Base-by-base conservation (phyloP, 2,113 vertebrate genomes). In the Cygnus buccinator region DNA sequence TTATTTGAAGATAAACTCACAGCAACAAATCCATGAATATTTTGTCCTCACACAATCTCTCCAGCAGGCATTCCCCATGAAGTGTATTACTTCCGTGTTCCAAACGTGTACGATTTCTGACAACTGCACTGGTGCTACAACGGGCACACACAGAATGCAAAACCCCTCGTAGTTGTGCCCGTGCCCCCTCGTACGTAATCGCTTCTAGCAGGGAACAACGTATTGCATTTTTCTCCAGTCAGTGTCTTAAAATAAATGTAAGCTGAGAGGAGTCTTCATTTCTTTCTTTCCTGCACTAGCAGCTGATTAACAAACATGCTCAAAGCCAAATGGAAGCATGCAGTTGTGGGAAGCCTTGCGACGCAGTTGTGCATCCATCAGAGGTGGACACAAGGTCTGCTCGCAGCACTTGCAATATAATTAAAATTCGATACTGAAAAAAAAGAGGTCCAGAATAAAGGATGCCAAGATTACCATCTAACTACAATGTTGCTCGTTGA, bases 381-480 rank as follows among this genome's bases (percentile, higher is more conserved):
- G 73, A 39, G 44, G 71, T 37, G 62, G 73, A 94, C 89, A 59
- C 67, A 5, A 75, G 67, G 29, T 75, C 83, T 89, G 67, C 74
- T 46, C 83, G 22, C 76, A 74, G 72, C 87, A 86, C 72, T 86
- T 55, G 9, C 62, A 67, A 28, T 55, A 26, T 61, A 89, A 94
- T 96, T 97, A 95, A 72, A 96, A 94, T 96, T 95, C 95, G 94
- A 48, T 46, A 46, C 25, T 48, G 48, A 76, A 74, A 70, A 87
- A 48, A 92, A 95, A 92, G 37, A 74, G 5, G 55, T 50, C 3
- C 37, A 25, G 37, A 97, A 87, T 66, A 89, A 94, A 90, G 94
- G 95, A 87, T 23, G 57, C 41, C 54, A 91, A 97, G 97, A 98
- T 97, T 97, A 91, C 80, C 96, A 97, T 98, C 97, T 95, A 95